A percentile compares a stretch with the other conserved stretches of the same genome.
Conservation (phyloP, 2,888 invertebrate species). For the Spatulosminthurus flaviceps region DNA sequence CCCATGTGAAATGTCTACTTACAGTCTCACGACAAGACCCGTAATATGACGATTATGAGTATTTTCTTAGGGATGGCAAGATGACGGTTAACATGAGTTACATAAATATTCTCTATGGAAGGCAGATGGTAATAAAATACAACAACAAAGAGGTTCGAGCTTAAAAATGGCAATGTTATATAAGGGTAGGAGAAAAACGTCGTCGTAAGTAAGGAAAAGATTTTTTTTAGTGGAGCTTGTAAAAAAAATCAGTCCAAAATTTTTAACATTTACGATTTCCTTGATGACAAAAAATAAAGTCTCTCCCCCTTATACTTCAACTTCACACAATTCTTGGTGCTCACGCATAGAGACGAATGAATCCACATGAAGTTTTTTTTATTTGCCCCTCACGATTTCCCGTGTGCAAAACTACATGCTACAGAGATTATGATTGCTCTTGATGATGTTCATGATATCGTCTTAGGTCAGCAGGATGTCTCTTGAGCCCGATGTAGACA, state of each 20-base stretch:
- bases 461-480: conserved; percentile 39
- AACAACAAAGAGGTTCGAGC: conserved; percentile 19
- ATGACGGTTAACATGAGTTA: conserved; percentile 23
- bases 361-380: conserved; percentile 36
- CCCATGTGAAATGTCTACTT: too few relatives aligned
- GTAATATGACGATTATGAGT: neutral
- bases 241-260: conserved; percentile 41
- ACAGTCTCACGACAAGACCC: too few relatives aligned
- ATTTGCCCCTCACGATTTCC: conserved; percentile 53
- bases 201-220: conserved; percentile 26
- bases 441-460: conserved; percentile 45
- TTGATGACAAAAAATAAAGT: conserved; percentile 31
- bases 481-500: conserved; percentile 28
- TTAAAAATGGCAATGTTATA: conserved; percentile 27
- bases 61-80: neutral
- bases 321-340: neutral
- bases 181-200: too few relatives aligned
- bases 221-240: conserved; percentile 39
- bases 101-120: neutral
- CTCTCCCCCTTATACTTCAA: too few relatives aligned
- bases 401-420: conserved; percentile 43
- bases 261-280: conserved; percentile 43
- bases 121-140: conserved; percentile 15
- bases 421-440: conserved; percentile 47
- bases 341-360: neutral